Evolutionary conservation across 37 sponge, comb jelly and placozoan genomes (phyloP), one percentile per base, ranked within the genome.

Genomic region (Eunapius fragilis): DNA sequence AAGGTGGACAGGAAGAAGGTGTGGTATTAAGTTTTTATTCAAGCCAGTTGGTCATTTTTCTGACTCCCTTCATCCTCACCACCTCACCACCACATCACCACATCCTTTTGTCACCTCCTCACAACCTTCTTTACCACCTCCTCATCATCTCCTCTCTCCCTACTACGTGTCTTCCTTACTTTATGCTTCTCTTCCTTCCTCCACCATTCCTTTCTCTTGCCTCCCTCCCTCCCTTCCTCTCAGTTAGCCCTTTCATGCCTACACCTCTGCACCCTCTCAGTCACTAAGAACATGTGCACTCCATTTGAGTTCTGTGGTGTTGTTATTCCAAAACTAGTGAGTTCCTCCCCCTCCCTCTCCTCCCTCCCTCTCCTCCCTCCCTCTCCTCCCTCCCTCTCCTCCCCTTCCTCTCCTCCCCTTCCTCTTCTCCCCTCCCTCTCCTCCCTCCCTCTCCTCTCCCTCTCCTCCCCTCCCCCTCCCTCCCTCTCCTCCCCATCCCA

Each of bases 221-320:
- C 41, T 6, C 41, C 6, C 41, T 6, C 41, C 6, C 41, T 6
- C 41, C 6, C 41, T 6, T 6, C 6, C 41, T 6, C 41, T 22
- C 71, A 86, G 87, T 77, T 93, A 38, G 87, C 87, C 0, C 34
- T 87, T 30, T 71, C 72, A 47, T 33, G 87, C 37, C 77, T 93
- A 41, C 70, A 89, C n/a, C 77, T 93, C 7, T 30, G 84, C 25
- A 84, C 72, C 30, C 69, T 85, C 17, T 84, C 87, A 32, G 23
- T 86, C 28, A 72, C 75, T 22, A 86, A 83, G 35, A 77, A 78
- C 31, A 73, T 77, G 7, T 31, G 81, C 74, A 69, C 85, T n/a
- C 90, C 94, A 27, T 93, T 93, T 58, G 82, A 93, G n/a, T 28
- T 93, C 25, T 87, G 87, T 30, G 90, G 85, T 0, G 83, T 93